Base-by-base conservation (phyloP, 2,888 invertebrate species). In the Strigamia maritima region DNA sequence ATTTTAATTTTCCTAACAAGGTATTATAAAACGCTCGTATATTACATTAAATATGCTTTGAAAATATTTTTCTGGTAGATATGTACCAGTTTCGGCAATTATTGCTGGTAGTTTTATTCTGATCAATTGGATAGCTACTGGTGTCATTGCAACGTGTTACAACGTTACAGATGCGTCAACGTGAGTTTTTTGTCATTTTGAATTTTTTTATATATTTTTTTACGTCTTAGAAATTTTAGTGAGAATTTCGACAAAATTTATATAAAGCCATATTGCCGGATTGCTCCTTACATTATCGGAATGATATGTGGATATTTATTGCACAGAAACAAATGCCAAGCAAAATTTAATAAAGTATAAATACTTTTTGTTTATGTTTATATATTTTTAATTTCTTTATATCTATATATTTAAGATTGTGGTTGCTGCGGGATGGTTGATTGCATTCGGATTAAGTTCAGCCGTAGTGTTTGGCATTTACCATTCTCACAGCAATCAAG, bases 201-300 rank as follows among this genome's bases (percentile, higher is more conserved):
- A n/a, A n/a, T n/a, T n/a, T 14, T 8, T 40, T 40, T 8, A 10
- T 40, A 49, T 49, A 6, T 2, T 49, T 2, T 14, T 49, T 6
- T 14, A n/a, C 16, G 10, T 49, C 2, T 6, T 10, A 2, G 10
- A n/a, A 49, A 49, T 49, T n/a, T n/a, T 10, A n/a, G 49, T 3
- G 2, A 6, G 2, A 6, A 2, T 49, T 77, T 77, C 44, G 49
- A 77, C 24, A 77, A 92, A 81, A 87, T 94, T 8, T 94, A 94
- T 85, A 93, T 93, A 86, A 94, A 93, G 83, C 94, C 94, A 10
- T 94, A 94, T 93, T 89, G 92, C 81, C 89, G 94, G 83, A 90
- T 93, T 31, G 93, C 93, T 10, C 91, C 93, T 12, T 94, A 93
- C 85, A 89, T 94, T 84, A 88, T 94, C 77, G 94, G 93, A 80